Conservation (phyloP, 2,888 invertebrate species). For the Cyaniris semiargus region DNA sequence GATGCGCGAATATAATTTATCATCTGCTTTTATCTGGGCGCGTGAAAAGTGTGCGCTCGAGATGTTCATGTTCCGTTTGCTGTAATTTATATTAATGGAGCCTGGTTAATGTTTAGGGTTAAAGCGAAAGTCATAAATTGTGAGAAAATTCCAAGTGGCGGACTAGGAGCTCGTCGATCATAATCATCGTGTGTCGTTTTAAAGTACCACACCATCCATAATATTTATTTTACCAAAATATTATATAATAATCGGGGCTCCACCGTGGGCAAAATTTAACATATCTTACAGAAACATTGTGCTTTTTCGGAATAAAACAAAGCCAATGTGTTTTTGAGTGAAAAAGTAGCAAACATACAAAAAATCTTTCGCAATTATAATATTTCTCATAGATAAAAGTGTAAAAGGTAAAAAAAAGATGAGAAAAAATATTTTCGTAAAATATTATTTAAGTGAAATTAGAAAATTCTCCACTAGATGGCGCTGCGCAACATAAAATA, state of each 20-base stretch:
- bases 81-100: conserved; percentile 12
- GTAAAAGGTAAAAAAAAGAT: too few relatives aligned
- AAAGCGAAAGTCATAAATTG: not conserved
- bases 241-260: not conserved
- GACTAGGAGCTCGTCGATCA: not conserved
- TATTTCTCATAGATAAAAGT: too few relatives aligned
- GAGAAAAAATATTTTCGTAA: too few relatives aligned
- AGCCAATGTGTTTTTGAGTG: too few relatives aligned
- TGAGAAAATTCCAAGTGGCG: not conserved
- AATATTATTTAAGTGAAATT: too few relatives aligned
- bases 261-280: not conserved
- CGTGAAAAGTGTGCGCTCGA: conserved; percentile 22
- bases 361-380: too few relatives aligned
- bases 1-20: conserved; percentile 21
- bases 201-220: not conserved
- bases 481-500: too few relatives aligned
- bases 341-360: too few relatives aligned
- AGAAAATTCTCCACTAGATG: too few relatives aligned
- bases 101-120: conserved; percentile 7
- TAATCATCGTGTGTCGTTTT: not conserved
- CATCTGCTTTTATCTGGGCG: conserved; percentile 18
- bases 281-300: too few relatives aligned
- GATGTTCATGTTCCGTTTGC: not conserved
- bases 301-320: too few relatives aligned
- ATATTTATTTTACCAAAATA: not conserved